phyloP scores from a whole-genome alignment of 2,888 invertebrate species.

The Cephus pygmeus region DNA sequence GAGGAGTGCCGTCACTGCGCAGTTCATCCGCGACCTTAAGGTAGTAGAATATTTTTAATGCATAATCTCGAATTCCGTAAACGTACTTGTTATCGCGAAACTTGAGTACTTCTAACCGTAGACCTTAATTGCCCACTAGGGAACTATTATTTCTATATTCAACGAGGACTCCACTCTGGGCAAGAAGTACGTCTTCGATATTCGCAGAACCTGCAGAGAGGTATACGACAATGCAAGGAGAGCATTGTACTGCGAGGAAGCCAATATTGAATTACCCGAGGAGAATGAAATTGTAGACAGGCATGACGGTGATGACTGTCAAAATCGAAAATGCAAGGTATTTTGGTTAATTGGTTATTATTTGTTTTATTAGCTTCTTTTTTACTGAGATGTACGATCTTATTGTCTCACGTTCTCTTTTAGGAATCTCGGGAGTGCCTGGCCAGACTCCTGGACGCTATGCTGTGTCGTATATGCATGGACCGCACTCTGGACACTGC shows the following conservation, averaged over 20 bases:
- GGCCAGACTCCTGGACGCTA: conserved; percentile 72
- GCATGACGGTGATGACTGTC: conserved; percentile 57
- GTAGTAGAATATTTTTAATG: conserved; percentile 54
- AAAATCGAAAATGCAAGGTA: conserved; percentile 62
- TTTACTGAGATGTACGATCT: neutral
- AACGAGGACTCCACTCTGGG: conserved; percentile 88
- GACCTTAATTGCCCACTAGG: conserved; percentile 64
- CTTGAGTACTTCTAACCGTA: neutral
- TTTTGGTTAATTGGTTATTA: neutral
- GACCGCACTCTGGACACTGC: conserved; percentile 84
- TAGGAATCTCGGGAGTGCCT: conserved; percentile 71
- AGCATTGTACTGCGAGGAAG: conserved; percentile 71
- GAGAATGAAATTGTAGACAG: conserved; percentile 54
- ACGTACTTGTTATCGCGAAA: neutral
- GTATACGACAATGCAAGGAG: conserved; percentile 89
- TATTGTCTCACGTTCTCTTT: conserved; percentile 33
- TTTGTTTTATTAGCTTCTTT: neutral
- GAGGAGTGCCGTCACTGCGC: conserved; percentile 86
- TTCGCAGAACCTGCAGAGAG: conserved; percentile 87
- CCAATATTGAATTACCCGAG: conserved; percentile 55
- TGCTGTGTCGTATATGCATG: conserved; percentile 91
- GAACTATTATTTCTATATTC: conserved; percentile 90
- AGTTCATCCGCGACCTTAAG: conserved; percentile 89
- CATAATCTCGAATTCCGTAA: neutral
- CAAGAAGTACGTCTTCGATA: conserved; percentile 92